phyloP scores from a whole-genome alignment of 2,797 vertebrate species.

The Anabacerthia variegaticeps region DNA sequence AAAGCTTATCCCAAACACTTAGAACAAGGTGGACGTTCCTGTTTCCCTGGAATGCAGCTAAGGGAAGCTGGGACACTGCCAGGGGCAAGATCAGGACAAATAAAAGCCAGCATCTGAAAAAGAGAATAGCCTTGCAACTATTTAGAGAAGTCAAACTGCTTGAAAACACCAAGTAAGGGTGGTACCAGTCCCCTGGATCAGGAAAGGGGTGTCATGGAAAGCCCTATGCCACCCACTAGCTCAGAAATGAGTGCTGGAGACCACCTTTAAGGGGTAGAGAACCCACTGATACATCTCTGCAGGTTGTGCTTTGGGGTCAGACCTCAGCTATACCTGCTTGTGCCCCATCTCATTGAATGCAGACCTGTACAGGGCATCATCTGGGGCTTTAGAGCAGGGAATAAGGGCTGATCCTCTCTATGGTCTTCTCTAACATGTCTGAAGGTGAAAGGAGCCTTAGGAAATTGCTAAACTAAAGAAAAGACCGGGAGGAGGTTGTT shows the following conservation, averaged over 20 bases:
- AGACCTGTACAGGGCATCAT: background rate
- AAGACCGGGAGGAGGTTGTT: background rate
- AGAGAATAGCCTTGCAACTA: background rate
- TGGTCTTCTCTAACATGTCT: background rate
- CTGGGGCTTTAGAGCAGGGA: background rate
- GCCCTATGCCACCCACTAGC: background rate
- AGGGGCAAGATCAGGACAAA: background rate
- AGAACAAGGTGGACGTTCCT: background rate
- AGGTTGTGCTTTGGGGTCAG: background rate
- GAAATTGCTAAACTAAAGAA: background rate
- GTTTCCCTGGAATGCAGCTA: background rate
- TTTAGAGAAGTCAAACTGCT: background rate
- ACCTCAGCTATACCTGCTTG: background rate
- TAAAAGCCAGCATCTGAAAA: background rate
- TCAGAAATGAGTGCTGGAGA: background rate
- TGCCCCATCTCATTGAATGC: background rate
- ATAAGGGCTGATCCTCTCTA: fast-evolving
- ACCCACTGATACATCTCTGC: background rate
- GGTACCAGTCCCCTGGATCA: too few relatives aligned
- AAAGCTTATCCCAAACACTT: background rate
- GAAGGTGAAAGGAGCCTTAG: background rate
- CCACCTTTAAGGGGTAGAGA: background rate
- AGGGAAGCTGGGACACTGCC: background rate
- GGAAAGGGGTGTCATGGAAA: background rate
- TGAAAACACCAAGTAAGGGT: background rate